Percentiles rank a stretch among this genome's conserved stretches.
These are phyloP conservation scores for Pocillopora grandis DNA, from an alignment of 92 coral and sea anemone genomes.

Conservation along the genomic window DNA sequence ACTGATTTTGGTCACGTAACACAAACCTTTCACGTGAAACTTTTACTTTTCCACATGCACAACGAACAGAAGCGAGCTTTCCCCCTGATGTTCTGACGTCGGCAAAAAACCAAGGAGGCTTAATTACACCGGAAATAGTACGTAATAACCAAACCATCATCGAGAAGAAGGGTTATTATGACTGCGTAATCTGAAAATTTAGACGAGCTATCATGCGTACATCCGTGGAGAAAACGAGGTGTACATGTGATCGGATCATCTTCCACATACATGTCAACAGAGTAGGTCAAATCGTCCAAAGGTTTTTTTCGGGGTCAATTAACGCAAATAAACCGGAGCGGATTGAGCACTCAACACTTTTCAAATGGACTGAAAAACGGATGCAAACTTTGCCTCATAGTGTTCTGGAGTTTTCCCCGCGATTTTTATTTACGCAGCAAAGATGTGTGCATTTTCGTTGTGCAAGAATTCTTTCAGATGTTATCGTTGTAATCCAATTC, in stretches of 20 bases:
- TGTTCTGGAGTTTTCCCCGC: neutral
- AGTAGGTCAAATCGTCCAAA: conserved; percentile 31
- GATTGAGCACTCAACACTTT: neutral
- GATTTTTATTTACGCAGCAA: neutral
- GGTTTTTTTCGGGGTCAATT: neutral
- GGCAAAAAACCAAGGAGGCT: neutral
- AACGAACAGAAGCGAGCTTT: too few species aligned
- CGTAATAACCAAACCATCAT: neutral
- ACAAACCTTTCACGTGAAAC: conserved; percentile 9
- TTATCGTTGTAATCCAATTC: conserved; percentile 26
- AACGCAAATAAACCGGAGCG: neutral
- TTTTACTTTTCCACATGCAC: neutral
- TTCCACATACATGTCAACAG: neutral
- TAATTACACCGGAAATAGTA: conserved; percentile 20
- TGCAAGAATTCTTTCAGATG: neutral
- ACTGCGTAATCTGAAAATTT: neutral
- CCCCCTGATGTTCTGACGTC: neutral
- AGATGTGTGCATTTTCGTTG: neutral
- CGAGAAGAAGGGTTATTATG: neutral
- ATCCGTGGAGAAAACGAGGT: neutral
- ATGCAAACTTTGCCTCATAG: neutral
- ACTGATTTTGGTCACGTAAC: neutral
- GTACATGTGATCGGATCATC: conserved; percentile 7
- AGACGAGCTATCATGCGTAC: conserved; percentile 2
- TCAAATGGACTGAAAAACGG: neutral